Conservation (phyloP, 1,140 invertebrate species). For the Ruditapes philippinarum region DNA sequence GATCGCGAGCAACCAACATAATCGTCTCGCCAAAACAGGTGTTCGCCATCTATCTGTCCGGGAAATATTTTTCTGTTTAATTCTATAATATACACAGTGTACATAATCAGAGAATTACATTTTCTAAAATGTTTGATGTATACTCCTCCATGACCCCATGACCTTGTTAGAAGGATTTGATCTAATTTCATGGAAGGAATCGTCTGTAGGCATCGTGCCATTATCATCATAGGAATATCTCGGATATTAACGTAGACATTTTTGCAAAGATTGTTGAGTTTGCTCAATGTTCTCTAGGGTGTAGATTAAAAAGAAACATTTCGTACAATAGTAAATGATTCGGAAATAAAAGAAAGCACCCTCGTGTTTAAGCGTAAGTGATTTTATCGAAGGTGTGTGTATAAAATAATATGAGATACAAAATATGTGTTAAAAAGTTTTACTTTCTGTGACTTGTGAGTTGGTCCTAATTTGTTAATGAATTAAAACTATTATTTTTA, state of each 20-base stretch:
- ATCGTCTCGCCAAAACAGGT: constrained; percentile 44
- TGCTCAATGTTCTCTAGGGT: too few species aligned
- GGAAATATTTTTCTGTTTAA: constrained; percentile 35
- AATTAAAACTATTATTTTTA: too few species aligned
- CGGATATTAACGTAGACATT: neutral
- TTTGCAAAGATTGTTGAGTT: too few species aligned
- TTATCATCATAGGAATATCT: neutral
- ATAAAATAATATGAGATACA: too few species aligned
- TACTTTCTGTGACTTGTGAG: too few species aligned
- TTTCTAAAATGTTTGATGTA: constrained; percentile 38
- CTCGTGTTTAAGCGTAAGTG: too few species aligned
- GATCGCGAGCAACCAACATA: neutral
- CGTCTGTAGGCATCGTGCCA: neutral
- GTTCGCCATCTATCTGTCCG: constrained; percentile 1
- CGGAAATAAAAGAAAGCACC: too few species aligned
- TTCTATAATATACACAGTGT: constrained; percentile 41
- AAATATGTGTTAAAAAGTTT: too few species aligned
- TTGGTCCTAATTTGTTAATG: too few species aligned
- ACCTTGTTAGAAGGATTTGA: constrained; percentile 27
- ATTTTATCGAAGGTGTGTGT: too few species aligned
- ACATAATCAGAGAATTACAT: constrained; percentile 25
- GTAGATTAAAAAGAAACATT: too few species aligned
- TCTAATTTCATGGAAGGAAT: constrained; percentile 13
- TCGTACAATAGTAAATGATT: too few species aligned
- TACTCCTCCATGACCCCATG: neutral